phyloP scores from a whole-genome alignment of 2,113 vertebrate genomes.

The Brienomyrus brachyistius region DNA sequence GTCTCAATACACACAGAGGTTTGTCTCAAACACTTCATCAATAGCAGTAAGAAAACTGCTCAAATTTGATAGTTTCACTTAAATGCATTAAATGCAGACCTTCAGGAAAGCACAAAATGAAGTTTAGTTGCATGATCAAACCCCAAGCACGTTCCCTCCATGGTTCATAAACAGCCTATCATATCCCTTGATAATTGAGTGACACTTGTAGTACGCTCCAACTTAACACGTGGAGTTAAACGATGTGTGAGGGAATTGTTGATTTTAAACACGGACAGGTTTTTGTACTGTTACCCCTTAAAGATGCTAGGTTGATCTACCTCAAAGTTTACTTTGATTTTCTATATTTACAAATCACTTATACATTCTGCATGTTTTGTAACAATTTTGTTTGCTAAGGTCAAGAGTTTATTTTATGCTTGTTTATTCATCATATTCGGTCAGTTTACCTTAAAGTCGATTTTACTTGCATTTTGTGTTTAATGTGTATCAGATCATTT shows the following conservation, averaged over 20 bases:
- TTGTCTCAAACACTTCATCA: neutral
- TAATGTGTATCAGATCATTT: neutral
- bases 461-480: neutral
- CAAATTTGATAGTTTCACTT: neutral
- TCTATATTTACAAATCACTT: too few relatives aligned
- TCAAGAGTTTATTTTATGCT: neutral
- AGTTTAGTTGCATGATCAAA: neutral
- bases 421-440: neutral
- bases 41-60: neutral
- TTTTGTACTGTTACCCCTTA: neutral
- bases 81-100: neutral
- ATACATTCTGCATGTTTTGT: too few relatives aligned
- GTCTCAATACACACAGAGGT: neutral
- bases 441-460: neutral
- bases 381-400: neutral
- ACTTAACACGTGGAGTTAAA: neutral
- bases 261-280: neutral
- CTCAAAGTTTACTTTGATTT: neutral
- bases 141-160: neutral
- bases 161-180: neutral
- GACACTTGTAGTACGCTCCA: too few relatives aligned
- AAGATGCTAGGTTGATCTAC: neutral
- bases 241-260: neutral
- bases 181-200: neutral
- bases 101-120: neutral